phyloP scores from a whole-genome alignment of 2,113 vertebrate genomes.

The Anseranas semipalmata region DNA sequence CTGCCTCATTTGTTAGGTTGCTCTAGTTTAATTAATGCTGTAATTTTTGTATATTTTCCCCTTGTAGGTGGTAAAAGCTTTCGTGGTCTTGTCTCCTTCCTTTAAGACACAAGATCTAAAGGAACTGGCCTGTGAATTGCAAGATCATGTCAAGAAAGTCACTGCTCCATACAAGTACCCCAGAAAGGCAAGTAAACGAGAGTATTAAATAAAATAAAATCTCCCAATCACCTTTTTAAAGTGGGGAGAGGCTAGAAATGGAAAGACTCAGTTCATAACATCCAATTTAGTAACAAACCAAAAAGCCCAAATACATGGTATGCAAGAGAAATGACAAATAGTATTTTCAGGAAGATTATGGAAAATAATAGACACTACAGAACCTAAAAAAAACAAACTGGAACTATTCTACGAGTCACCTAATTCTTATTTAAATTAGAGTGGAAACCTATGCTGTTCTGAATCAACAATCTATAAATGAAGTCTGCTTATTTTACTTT shows the following conservation, averaged over 20 bases:
- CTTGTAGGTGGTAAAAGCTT: conserved; percentile 84
- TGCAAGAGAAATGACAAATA: background rate
- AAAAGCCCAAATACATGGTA: background rate
- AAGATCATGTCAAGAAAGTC: conserved; percentile 79
- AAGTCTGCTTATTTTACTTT: background rate
- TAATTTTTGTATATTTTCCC: background rate
- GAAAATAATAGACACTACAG: background rate
- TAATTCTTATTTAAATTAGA: background rate
- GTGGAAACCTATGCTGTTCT: background rate
- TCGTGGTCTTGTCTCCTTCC: conserved; percentile 75
- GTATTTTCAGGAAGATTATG: background rate
- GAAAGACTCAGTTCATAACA: background rate
- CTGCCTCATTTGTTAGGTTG: background rate
- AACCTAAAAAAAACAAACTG: background rate
- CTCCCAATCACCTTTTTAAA: background rate
- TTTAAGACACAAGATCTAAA: conserved; percentile 69
- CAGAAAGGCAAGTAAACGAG: conserved; percentile 71
- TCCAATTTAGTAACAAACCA: background rate
- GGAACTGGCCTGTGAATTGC: conserved; percentile 74
- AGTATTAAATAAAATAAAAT: background rate
- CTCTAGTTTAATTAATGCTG: background rate
- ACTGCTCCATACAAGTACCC: conserved; percentile 86
- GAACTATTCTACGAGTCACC: background rate
- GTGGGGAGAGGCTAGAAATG: background rate
- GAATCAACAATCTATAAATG: background rate